Evolutionary conservation across 2,113 vertebrate genomes (phyloP), one percentile per base, ranked within the genome.

Genomic region (Nettapus auritus): DNA sequence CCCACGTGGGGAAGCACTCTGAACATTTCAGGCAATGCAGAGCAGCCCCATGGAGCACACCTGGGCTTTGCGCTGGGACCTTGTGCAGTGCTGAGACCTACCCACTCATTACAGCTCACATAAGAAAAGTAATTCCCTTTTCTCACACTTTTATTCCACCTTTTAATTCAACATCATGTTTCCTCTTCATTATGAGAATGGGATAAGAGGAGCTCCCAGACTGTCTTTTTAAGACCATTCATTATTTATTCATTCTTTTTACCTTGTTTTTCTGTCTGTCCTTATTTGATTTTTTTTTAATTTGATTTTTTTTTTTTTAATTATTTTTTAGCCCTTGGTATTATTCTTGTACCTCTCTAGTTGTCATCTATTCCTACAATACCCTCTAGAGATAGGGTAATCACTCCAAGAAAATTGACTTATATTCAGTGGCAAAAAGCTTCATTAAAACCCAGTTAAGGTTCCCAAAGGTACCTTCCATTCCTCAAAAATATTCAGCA

Each of bases 221-320:
- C 80, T 74, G 68, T 90, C 50, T 85, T 73, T 91, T 97, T 75
- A 88, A 90, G 63, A 88, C 90, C 82, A 88, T 96, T 94, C 91
- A 95, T 93, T 95, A 94, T 96, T 97, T 96, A 96, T 93, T 93
- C 76, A 91, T 96, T 95, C 76, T 93, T 96, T 95, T 86, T 92
- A 59, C 42, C 86, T 90, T 97, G 86, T 94, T 97, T 97, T 96
- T 82, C 80, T 92, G 73, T 80, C 87, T 89, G 64, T 92, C 55
- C 76, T 93, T 88, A 81, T 94, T 62, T 90, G 36, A 93, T 76
- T 90, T 63, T 90, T 90, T 92, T 96, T n/a, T n/a, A n/a, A 81
- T 94, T 62, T 90, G 36, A 93, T 76, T 90, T 63, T 90, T 90
- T 92, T 96, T n/a, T n/a, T n/a, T n/a, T n/a, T n/a, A n/a, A n/a